Percentiles rank a stretch among this genome's conserved stretches.
phyloP scores from a whole-genome alignment of 2,888 invertebrate species.

The Autographa pulchrina region DNA sequence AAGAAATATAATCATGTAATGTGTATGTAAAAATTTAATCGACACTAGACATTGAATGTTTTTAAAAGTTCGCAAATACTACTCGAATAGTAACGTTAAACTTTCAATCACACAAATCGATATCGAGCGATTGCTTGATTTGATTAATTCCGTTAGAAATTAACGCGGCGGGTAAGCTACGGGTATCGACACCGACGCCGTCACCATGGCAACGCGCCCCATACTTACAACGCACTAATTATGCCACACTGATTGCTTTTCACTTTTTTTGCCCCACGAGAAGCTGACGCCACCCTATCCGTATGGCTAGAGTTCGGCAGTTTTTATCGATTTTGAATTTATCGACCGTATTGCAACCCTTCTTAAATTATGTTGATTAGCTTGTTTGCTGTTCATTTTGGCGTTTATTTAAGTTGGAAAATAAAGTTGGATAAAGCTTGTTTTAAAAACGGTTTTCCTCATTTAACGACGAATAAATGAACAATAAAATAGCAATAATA shows the following conservation, averaged over 20 bases:
- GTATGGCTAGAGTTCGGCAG: constrained; percentile 74
- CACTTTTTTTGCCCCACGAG: constrained; percentile 88
- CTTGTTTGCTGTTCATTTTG: constrained; percentile 53
- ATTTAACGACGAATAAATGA: background rate
- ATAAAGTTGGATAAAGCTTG: background rate
- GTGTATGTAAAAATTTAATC: too few relatives aligned
- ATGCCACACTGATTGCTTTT: constrained; percentile 90
- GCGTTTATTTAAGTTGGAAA: constrained; percentile 23
- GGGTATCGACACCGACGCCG: constrained; percentile 85
- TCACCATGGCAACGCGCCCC: constrained; percentile 86
- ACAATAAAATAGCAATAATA: background rate
- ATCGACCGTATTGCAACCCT: constrained; percentile 63
- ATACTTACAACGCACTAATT: constrained; percentile 89
- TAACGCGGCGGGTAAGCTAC: constrained; percentile 86
- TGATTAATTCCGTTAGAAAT: constrained; percentile 88
- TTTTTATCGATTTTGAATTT: constrained; percentile 73
- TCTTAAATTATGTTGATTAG: constrained; percentile 57
- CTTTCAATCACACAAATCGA: constrained; percentile 78
- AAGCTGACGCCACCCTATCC: constrained; percentile 86
- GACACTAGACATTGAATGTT: background rate
- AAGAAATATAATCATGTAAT: too few relatives aligned
- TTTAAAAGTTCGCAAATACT: constrained; percentile 27
- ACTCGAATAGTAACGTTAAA: constrained; percentile 62
- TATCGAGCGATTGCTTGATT: constrained; percentile 82
- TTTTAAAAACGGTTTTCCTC: background rate